Evolutionary conservation across 2,888 invertebrate genomes (phyloP).

Genomic region (Leptothorax acervorum): DNA sequence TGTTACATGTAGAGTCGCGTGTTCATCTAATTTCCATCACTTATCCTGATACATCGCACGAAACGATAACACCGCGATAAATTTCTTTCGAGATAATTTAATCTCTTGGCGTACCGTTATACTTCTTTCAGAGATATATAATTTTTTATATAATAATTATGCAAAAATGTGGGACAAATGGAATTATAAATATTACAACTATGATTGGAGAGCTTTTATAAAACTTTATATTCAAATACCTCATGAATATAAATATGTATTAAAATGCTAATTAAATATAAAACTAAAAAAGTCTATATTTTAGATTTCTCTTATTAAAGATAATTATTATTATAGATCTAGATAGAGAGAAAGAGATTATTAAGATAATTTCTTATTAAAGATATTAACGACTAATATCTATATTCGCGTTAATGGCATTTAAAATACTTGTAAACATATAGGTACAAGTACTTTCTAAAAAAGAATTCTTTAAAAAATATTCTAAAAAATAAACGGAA

Average conservation of each 20-base stretch:
- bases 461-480: not conserved
- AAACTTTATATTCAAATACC: not conserved
- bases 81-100: conserved; percentile 7
- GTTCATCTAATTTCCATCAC: conserved; percentile 22
- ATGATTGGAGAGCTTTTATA: not conserved
- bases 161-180: not conserved
- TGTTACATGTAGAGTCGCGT: conserved; percentile 4
- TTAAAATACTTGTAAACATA: not conserved
- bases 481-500: not conserved
- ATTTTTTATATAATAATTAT: not conserved
- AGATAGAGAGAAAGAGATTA: no score
- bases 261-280: not conserved
- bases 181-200: conserved; percentile 11
- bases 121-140: not conserved
- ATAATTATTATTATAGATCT: not conserved
- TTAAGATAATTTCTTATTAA: no score
- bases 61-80: not conserved
- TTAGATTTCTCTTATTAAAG: not conserved
- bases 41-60: not conserved
- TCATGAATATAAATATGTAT: not conserved
- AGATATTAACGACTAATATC: not conserved
- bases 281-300: not conserved
- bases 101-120: not conserved
- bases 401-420: not conserved
- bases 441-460: not conserved